These are phyloP conservation scores for Geodia barretti DNA, from an alignment of 37 sponge, comb jelly and placozoan species.

Conservation along the genomic window DNA sequence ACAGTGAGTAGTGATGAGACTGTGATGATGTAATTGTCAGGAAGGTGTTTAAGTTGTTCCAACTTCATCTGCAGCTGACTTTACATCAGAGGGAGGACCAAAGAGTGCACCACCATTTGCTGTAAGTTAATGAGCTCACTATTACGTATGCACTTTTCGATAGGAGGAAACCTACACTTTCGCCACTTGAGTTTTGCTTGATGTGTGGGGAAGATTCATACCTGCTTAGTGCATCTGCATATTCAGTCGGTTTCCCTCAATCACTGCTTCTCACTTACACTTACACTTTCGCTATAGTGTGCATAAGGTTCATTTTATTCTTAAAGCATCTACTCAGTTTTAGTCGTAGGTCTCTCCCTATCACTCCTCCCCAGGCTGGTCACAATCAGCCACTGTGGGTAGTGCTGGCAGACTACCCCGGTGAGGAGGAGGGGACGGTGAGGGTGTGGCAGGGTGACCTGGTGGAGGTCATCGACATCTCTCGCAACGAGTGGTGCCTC, in stretches of 20 bases:
- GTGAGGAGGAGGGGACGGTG: slow-evolving; percentile 43
- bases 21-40: not conserved
- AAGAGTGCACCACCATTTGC: not conserved
- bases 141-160: too few species aligned
- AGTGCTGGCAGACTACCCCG: slow-evolving; percentile 53
- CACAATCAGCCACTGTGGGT: slow-evolving; percentile 20
- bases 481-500: slow-evolving; percentile 73
- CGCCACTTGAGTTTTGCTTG: too few species aligned
- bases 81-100: not conserved
- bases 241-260: too few species aligned
- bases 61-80: not conserved
- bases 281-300: too few species aligned
- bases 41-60: too few species aligned
- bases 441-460: slow-evolving; percentile 54
- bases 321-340: too few species aligned
- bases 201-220: too few species aligned
- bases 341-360: too few species aligned
- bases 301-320: too few species aligned
- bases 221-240: too few species aligned
- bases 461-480: slow-evolving; percentile 64
- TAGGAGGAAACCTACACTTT: too few species aligned
- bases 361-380: slow-evolving; percentile 14
- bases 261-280: too few species aligned
- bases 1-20: slow-evolving; percentile 7
- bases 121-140: not conserved